These are phyloP conservation scores for Enteromius viviparus DNA, from an alignment of 2,797 vertebrate genomes.

Conservation along the genomic window DNA sequence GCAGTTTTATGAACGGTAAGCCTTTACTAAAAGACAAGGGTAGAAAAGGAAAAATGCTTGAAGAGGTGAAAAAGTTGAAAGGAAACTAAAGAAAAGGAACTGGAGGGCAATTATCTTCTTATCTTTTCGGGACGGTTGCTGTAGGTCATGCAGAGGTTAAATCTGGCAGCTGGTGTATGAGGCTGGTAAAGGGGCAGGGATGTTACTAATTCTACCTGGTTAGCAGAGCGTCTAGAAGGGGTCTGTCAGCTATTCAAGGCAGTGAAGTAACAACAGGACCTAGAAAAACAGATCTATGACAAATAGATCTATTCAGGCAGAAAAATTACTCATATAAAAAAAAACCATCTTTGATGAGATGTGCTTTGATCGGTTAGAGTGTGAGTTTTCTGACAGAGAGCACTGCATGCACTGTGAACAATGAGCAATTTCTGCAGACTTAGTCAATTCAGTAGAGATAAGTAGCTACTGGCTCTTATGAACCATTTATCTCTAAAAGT, in stretches of 20 bases:
- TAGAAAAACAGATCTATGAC: conserved; percentile 12
- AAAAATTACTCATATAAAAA: background rate
- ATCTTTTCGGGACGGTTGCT: conserved; percentile 53
- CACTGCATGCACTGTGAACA: conserved; percentile 3
- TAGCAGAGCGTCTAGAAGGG: conserved; percentile 9
- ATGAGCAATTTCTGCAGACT: background rate
- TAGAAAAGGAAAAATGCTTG: conserved; percentile 30
- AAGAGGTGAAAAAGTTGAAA: conserved; percentile 30
- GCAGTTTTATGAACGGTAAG: conserved; percentile 40
- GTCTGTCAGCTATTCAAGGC: conserved; percentile 27
- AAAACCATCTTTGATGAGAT: conserved; percentile 3
- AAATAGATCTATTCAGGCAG: background rate
- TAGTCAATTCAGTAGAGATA: conserved; percentile 1
- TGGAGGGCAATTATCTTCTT: conserved; percentile 56
- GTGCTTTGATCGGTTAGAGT: background rate
- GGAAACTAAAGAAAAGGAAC: conserved; percentile 48
- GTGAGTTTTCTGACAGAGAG: background rate
- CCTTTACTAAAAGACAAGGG: conserved; percentile 42
- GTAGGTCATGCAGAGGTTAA: conserved; percentile 51
- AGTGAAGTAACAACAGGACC: conserved; percentile 2
- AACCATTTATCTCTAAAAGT: conserved; percentile 22
- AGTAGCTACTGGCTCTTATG: conserved; percentile 13
- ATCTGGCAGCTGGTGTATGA: conserved; percentile 55
- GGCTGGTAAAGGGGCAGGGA: conserved; percentile 34
- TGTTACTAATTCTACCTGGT: conserved; percentile 24